Percentiles rank a stretch among this genome's conserved stretches.
Evolutionary conservation across 2,797 vertebrate species (phyloP).

Genomic region (Sebastes baramenuke): DNA sequence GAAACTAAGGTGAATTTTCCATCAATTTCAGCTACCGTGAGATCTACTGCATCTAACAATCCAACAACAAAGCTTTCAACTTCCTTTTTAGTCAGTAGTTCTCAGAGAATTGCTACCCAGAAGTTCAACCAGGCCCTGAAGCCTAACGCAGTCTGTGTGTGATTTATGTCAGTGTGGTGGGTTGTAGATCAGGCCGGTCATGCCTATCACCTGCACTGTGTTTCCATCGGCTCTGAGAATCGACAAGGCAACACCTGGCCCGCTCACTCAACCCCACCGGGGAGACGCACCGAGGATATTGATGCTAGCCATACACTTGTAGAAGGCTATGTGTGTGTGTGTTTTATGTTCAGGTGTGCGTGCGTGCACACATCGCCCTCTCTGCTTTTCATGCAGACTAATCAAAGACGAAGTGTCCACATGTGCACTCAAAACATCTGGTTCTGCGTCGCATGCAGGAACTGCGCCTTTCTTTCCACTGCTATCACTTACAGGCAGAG

Average conservation of each 20-base stretch:
- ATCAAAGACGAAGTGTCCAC: slow-evolving; percentile 72
- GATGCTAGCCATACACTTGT: slow-evolving; percentile 57
- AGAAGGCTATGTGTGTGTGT: not conserved
- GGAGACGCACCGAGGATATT: slow-evolving; percentile 28
- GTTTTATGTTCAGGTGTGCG: not conserved
- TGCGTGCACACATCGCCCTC: slow-evolving; percentile 34
- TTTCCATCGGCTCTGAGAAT: slow-evolving; percentile 51
- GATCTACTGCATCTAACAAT: not conserved
- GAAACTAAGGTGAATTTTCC: not conserved
- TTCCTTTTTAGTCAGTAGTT: slow-evolving; percentile 3
- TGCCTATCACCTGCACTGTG: slow-evolving; percentile 69
- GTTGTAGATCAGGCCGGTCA: slow-evolving; percentile 63
- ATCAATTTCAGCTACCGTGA: not conserved
- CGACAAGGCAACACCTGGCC: slow-evolving; percentile 67
- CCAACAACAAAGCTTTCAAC: not conserved
- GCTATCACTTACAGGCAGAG: slow-evolving; percentile 63
- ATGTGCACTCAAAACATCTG: slow-evolving; percentile 78
- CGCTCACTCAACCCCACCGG: slow-evolving; percentile 57
- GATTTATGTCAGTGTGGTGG: slow-evolving; percentile 61
- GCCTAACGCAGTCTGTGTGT: slow-evolving; percentile 26
- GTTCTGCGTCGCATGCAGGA: slow-evolving; percentile 67
- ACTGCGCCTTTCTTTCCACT: slow-evolving; percentile 66
- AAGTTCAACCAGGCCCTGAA: slow-evolving; percentile 48
- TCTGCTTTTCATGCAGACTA: slow-evolving; percentile 63
- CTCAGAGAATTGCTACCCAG: slow-evolving; percentile 27